Evolutionary conservation across 2,113 vertebrate species (phyloP).

Genomic region (Limanda limanda): DNA sequence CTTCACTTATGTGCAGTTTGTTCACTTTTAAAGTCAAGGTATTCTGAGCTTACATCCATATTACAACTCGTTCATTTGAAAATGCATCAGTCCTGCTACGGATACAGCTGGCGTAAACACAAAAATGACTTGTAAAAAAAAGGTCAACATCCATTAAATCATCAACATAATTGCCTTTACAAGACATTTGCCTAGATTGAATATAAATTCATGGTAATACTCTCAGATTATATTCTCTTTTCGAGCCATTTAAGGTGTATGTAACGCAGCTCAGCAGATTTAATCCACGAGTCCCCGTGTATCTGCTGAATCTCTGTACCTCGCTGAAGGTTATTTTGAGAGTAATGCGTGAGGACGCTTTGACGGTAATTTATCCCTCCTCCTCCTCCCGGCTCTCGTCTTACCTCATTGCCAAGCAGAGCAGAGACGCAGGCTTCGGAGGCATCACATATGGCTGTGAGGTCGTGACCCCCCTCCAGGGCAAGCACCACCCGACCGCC

Average conservation of each 20-base stretch:
- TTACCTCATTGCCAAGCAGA: conserved; percentile 96
- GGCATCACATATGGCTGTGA: conserved; percentile 97
- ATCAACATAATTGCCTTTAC: not conserved
- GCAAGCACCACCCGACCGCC: conserved; percentile 93
- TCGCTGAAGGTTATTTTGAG: conserved; percentile 17
- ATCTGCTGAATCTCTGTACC: not conserved
- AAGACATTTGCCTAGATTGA: not conserved
- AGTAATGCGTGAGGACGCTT: conserved; percentile 15
- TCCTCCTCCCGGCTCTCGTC: conserved; percentile 3
- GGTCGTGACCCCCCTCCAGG: conserved; percentile 97
- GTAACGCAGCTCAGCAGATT: not conserved
- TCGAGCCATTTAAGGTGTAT: not conserved
- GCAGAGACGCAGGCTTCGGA: conserved; percentile 97
- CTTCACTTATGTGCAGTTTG: not conserved
- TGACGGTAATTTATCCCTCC: not conserved
- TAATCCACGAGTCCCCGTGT: not conserved
- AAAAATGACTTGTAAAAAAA: conserved; percentile 1
- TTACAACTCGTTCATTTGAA: not conserved
- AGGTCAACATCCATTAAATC: not conserved
- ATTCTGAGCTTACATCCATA: no score
- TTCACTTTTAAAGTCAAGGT: conserved; percentile 2
- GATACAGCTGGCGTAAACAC: not conserved
- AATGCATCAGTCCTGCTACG: no score
- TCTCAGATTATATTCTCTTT: not conserved
- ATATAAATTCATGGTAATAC: not conserved